Base-by-base conservation (phyloP, 2,113 vertebrate genomes). In the Proterorhinus semilunaris region DNA sequence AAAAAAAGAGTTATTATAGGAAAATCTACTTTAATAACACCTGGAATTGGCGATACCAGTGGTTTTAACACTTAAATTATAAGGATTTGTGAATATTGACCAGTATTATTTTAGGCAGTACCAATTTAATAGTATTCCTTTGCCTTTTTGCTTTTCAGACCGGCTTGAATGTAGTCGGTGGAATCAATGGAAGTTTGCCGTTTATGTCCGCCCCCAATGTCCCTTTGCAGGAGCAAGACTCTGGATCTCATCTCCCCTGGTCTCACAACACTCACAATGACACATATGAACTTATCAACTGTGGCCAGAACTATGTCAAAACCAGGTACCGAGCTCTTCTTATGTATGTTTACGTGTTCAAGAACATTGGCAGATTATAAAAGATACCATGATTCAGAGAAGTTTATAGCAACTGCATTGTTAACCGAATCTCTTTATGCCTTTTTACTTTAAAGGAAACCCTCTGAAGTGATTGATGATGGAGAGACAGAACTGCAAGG, bases 401-500 rank as follows among this genome's bases (percentile, higher is more conserved):
- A 3, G 27, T 36, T 36, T 36, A 36, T 36, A 36, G 27, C 27
- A 36, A 36, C 27, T 36, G 27, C 27, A 36, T 36, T 36, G 4
- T 53, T 17, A 17, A 17, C 4, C 1, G 2, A 21, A 10, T 7
- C 13, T 55, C 21, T 55, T 55, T 54, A 44, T 17, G n/a, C 42
- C 11, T 50, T 62, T 69, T 52, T 42, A 77, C 68, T 61, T 51
- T 66, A 9, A 68, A 98, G 96, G 87, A 91, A 92, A 88, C 88
- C 91, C 10, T 75, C 81, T 9, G 93, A 96, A 88, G 87, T 81
- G 79, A 91, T 82, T 69, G 93, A 95, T 90, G 95, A 94, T 68
- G 95, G 93, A 83, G 95, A 97, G 86, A 89, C 91, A 78, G 96
- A 98, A 86, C 91, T 98, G 7, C 94, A 96, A 84, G 93, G 94